Percentiles rank a stretch among this genome's conserved stretches.
These are phyloP conservation scores for Brachionus paranguensis DNA, from an alignment of 1,140 invertebrate species.

Conservation along the genomic window DNA sequence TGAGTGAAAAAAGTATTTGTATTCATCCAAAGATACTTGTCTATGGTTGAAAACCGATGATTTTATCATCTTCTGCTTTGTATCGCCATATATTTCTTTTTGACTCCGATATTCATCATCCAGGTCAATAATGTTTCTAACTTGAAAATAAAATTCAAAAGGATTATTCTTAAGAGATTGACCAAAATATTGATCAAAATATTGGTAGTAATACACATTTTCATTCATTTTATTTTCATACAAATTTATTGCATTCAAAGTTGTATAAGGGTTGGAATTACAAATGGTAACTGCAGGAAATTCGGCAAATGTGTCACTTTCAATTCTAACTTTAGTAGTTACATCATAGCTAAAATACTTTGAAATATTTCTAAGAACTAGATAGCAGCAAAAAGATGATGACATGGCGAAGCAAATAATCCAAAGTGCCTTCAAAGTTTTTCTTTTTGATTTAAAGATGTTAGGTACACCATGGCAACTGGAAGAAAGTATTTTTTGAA, in stretches of 20 bases:
- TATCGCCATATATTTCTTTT: neutral
- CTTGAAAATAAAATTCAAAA: too few relatives aligned
- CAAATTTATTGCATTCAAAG: neutral
- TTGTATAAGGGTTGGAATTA: neutral
- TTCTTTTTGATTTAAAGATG: neutral
- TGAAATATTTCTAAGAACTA: neutral
- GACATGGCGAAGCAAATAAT: neutral
- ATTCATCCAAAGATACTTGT: neutral
- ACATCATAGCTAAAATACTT: neutral
- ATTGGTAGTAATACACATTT: too few relatives aligned
- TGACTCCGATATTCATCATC: too few relatives aligned
- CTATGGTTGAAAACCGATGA: neutral
- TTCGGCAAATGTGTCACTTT: neutral
- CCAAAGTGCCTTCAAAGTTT: neutral
- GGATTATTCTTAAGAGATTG: too few relatives aligned
- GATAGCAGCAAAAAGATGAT: neutral
- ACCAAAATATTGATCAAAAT: too few relatives aligned
- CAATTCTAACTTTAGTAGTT: neutral
- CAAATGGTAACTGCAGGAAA: conserved; percentile 3
- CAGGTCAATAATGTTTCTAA: too few relatives aligned
- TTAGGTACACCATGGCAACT: conserved; percentile 24
- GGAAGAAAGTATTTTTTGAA: neutral
- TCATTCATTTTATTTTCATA: neutral
- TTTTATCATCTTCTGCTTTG: neutral
- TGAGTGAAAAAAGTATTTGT: neutral